Evolutionary conservation across 2,797 vertebrate species (phyloP).

Genomic region (Emys orbicularis): DNA sequence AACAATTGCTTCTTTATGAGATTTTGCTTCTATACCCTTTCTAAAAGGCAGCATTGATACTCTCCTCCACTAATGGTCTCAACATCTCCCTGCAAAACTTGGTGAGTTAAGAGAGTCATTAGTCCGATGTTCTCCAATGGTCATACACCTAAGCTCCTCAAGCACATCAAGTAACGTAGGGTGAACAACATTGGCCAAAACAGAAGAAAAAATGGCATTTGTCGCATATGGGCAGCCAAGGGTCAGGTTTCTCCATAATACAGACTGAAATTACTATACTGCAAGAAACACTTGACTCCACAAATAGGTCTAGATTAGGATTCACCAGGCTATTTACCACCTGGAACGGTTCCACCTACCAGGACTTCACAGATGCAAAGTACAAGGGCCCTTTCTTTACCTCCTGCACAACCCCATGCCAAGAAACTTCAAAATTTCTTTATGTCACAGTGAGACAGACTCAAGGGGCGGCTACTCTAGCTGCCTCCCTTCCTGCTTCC

Average conservation of each 20-base stretch:
- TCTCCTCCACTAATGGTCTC: neutral
- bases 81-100: neutral
- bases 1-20: neutral
- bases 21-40: neutral
- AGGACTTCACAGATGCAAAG: neutral
- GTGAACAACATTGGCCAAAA: neutral
- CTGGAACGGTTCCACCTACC: constrained; percentile 46
- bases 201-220: neutral
- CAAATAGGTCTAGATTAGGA: constrained; percentile 44
- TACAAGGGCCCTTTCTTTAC: neutral
- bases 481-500: neutral
- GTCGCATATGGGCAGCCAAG: neutral
- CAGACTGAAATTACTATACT: constrained; percentile 36
- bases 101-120: neutral
- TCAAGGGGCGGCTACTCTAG: neutral
- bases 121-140: neutral
- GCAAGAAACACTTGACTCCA: constrained; percentile 23
- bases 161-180: neutral
- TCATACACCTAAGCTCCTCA: neutral
- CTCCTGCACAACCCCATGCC: accelerated
- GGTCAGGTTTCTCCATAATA: constrained; percentile 8
- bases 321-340: constrained; percentile 63
- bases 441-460: neutral
- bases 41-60: neutral
- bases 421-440: neutral